Percentiles rank a stretch among this genome's conserved stretches.
Conservation (phyloP, 2,888 invertebrate species). For the Busseola fusca region DNA sequence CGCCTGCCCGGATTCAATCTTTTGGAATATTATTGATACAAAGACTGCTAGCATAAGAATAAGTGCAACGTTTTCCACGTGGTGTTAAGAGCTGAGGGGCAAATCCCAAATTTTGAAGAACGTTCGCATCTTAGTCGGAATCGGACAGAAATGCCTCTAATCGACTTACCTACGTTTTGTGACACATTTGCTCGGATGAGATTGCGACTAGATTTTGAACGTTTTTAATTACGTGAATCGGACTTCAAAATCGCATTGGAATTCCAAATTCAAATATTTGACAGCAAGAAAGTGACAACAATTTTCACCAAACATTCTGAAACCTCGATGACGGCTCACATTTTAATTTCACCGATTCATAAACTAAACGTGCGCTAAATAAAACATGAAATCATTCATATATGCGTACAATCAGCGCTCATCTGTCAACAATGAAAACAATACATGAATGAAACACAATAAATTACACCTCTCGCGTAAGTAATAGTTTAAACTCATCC, state of each 20-base stretch:
- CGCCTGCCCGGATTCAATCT: too few species aligned
- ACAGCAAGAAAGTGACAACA: neutral
- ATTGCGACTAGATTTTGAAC: neutral
- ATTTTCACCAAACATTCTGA: conserved; percentile 20
- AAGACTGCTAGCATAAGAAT: neutral
- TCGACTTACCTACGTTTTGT: neutral
- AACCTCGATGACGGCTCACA: conserved; percentile 6
- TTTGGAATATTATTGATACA: too few species aligned
- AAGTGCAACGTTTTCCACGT: neutral
- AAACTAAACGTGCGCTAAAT: conserved; percentile 37
- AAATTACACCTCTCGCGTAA: conserved; percentile 66
- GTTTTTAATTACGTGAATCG: neutral
- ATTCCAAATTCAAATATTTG: neutral
- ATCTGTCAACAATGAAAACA: conserved; percentile 62
- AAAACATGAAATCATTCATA: conserved; percentile 43
- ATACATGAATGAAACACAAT: conserved; percentile 60
- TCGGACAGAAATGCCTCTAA: neutral
- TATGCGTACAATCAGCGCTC: conserved; percentile 42
- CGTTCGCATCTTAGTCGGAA: neutral
- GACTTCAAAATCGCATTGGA: neutral
- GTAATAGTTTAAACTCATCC: conserved; percentile 66
- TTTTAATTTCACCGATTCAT: conserved; percentile 33
- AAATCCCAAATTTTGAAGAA: neutral
- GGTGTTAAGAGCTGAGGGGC: neutral
- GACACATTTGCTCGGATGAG: neutral